These are phyloP conservation scores for Incurvaria masculella DNA, from an alignment of 2,888 invertebrate genomes.

Conservation along the genomic window DNA sequence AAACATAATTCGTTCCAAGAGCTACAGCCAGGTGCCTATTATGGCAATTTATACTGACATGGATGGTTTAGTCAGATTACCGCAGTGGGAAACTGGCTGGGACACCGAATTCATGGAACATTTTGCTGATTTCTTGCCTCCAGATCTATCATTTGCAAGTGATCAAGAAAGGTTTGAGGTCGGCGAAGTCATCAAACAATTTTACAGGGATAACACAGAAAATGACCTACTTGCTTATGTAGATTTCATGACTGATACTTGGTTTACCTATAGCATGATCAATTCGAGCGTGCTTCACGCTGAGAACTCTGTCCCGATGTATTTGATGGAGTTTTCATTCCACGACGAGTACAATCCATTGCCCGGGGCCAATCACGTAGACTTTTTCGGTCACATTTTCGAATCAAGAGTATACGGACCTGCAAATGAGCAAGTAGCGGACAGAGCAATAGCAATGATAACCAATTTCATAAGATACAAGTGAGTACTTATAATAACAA, in stretches of 20 bases:
- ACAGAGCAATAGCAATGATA: too few species aligned
- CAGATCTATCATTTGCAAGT: neutral
- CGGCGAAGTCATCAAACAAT: neutral
- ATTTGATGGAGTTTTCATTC: constrained; percentile 4
- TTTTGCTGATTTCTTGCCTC: constrained; percentile 1
- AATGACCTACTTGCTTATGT: neutral
- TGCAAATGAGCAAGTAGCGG: too few species aligned
- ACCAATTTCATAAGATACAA: too few species aligned
- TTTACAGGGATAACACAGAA: constrained; percentile 1
- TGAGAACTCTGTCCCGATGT: neutral
- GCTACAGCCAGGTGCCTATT: neutral
- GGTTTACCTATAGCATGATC: neutral
- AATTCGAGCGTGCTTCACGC: neutral
- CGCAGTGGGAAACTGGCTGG: neutral
- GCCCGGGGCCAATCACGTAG: too few species aligned
- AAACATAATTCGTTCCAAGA: neutral
- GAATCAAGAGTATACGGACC: too few species aligned
- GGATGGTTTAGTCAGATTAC: too few species aligned
- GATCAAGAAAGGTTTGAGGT: neutral
- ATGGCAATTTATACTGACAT: constrained; percentile 1
- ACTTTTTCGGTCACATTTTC: too few species aligned
- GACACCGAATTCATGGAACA: neutral
- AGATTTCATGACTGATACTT: constrained; percentile 1
- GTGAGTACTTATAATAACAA: too few species aligned
- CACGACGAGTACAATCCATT: too few species aligned